Percentiles rank a stretch among this genome's conserved stretches.
Conservation (phyloP, 1,140 invertebrate genomes). For the Leptinotarsa lineolata region DNA sequence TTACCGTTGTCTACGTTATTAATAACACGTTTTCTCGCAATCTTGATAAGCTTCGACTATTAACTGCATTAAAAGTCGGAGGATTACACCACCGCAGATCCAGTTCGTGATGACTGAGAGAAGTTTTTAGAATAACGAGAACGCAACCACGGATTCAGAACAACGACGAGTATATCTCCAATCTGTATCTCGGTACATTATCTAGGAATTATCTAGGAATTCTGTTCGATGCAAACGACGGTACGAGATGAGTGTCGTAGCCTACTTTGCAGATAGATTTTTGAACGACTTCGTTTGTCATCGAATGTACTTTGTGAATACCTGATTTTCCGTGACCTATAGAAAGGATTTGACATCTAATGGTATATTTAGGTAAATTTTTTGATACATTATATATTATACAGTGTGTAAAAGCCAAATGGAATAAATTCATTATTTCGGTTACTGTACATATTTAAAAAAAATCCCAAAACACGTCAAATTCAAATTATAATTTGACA, state of each 20-base stretch:
- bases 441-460: too few relatives aligned
- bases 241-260: constrained; percentile 14
- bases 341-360: too few relatives aligned
- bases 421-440: too few relatives aligned
- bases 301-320: neutral
- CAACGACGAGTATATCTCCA: constrained; percentile 22
- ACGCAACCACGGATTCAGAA: constrained; percentile 4
- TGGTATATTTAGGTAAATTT: too few relatives aligned
- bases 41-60: constrained; percentile 18
- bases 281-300: constrained; percentile 29
- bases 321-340: too few relatives aligned
- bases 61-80: constrained; percentile 13
- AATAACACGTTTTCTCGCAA: constrained; percentile 14
- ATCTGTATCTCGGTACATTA: constrained; percentile 24
- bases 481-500: too few relatives aligned
- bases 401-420: too few relatives aligned
- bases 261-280: neutral
- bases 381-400: too few relatives aligned
- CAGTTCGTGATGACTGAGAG: constrained; percentile 20
- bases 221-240: constrained; percentile 7
- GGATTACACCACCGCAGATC: neutral
- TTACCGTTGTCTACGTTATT: constrained; percentile 18
- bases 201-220: constrained; percentile 18
- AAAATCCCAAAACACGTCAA: too few relatives aligned
- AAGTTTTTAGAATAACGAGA: constrained; percentile 20